Evolutionary conservation across 1,140 invertebrate species (phyloP).

Genomic region (Sycophila sp.): DNA sequence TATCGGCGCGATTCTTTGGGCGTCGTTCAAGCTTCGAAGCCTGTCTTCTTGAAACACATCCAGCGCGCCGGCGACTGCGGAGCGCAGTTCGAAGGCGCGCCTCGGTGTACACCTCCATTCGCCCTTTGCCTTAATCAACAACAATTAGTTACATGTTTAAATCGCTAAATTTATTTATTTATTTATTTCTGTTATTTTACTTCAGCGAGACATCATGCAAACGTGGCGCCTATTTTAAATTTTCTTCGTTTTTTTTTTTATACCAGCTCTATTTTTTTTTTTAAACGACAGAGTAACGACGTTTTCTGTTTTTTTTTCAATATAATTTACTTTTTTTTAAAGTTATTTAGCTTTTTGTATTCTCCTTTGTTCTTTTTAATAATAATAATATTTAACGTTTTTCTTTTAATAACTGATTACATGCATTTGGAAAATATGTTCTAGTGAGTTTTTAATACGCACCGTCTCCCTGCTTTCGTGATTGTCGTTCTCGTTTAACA

Average conservation of each 20-base stretch:
- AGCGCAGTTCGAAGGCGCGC: too few relatives aligned
- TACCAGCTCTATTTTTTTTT: constrained; percentile 4
- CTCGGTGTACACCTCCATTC: too few relatives aligned
- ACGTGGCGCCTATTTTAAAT: constrained; percentile 40
- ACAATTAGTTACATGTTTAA: constrained; percentile 31
- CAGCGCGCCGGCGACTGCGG: too few relatives aligned
- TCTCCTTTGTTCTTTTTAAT: not conserved
- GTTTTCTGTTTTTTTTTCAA: not conserved
- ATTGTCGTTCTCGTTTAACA: constrained; percentile 29
- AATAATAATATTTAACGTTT: too few relatives aligned
- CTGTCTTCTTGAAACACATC: too few relatives aligned
- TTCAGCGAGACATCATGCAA: constrained; percentile 39
- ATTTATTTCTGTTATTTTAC: too few relatives aligned
- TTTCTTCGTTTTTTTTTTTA: constrained; percentile 35
- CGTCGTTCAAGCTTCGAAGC: too few relatives aligned
- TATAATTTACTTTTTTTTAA: constrained; percentile 1
- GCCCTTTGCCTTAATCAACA: constrained; percentile 17
- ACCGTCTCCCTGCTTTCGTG: constrained; percentile 5
- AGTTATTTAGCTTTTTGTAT: too few relatives aligned
- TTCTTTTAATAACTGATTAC: constrained; percentile 5
- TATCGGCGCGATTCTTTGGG: too few relatives aligned
- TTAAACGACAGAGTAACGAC: not conserved
- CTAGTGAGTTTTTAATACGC: not conserved
- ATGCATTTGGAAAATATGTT: constrained; percentile 30
- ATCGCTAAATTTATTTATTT: constrained; percentile 16